Evolutionary conservation across 2,113 vertebrate species (phyloP).

Genomic region (Ornithorhynchus anatinus): DNA sequence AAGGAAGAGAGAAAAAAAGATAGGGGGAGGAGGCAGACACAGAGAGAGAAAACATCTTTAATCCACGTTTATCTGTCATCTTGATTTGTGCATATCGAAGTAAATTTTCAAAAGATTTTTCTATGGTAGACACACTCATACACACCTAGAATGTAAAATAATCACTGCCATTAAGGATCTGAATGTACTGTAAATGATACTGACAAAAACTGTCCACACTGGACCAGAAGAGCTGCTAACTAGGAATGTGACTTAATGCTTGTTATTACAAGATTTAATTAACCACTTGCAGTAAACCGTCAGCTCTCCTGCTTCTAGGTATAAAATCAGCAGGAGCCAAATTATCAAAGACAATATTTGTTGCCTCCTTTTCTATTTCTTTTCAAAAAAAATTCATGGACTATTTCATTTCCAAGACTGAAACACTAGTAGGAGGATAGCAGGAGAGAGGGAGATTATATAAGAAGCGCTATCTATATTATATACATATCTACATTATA

Average conservation of each 20-base stretch:
- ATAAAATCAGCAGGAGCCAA: conserved; percentile 45
- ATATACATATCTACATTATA: too few species aligned
- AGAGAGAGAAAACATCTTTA: background rate
- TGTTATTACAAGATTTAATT: conserved; percentile 46
- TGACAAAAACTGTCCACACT: background rate
- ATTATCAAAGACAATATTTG: conserved; percentile 25
- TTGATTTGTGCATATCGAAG: rapidly evolving
- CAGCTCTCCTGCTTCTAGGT: conserved; percentile 26
- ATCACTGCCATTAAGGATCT: background rate
- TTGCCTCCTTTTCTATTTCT: conserved; percentile 3
- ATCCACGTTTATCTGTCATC: background rate
- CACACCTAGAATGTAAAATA: background rate
- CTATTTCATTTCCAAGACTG: background rate
- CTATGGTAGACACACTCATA: background rate
- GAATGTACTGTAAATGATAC: conserved; percentile 11
- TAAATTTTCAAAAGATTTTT: background rate
- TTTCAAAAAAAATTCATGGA: background rate
- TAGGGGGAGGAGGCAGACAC: background rate
- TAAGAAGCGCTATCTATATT: too few species aligned
- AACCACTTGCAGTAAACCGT: conserved; percentile 16
- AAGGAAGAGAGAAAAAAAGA: background rate
- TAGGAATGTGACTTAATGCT: conserved; percentile 9
- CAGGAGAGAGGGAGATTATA: background rate
- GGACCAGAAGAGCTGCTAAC: conserved; percentile 42
- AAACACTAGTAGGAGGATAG: background rate